Percentiles rank a stretch among this genome's conserved stretches.
These are phyloP conservation scores for Lycodopsis pacificus DNA, from an alignment of 2,797 vertebrate species.

Conservation along the genomic window DNA sequence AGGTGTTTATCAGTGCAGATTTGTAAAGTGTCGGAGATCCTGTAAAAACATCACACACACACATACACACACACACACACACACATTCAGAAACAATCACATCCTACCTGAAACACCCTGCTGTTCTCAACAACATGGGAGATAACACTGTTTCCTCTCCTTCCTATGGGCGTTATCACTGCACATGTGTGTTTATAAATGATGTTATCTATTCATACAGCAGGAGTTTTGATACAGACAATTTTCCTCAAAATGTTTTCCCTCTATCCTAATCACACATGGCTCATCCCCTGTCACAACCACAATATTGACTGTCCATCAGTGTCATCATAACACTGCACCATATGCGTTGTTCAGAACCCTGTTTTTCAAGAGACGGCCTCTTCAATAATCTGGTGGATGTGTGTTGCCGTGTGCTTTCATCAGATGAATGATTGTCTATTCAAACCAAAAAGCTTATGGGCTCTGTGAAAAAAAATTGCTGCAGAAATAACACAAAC, in stretches of 20 bases:
- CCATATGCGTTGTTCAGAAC: neutral
- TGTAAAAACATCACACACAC: conserved; percentile 39
- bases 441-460: neutral
- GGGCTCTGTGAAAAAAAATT: neutral
- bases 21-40: conserved; percentile 8
- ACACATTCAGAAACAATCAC: conserved; percentile 38
- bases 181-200: conserved; percentile 68
- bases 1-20: conserved; percentile 7
- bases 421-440: neutral
- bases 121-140: conserved; percentile 47
- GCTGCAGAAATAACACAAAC: neutral
- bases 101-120: conserved; percentile 60
- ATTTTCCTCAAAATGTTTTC: conserved; percentile 77
- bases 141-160: conserved; percentile 62
- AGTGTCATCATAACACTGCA: conserved; percentile 38
- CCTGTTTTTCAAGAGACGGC: conserved; percentile 28
- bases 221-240: conserved; percentile 55
- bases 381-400: conserved; percentile 6
- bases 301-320: conserved; percentile 45
- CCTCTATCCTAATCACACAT: conserved; percentile 60
- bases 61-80: neutral
- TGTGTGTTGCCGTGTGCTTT: conserved; percentile 12
- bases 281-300: conserved; percentile 41
- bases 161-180: conserved; percentile 62
- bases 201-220: conserved; percentile 73